phyloP scores from a whole-genome alignment of 64 coral and sea anemone genomes.

The Montipora sp. region DNA sequence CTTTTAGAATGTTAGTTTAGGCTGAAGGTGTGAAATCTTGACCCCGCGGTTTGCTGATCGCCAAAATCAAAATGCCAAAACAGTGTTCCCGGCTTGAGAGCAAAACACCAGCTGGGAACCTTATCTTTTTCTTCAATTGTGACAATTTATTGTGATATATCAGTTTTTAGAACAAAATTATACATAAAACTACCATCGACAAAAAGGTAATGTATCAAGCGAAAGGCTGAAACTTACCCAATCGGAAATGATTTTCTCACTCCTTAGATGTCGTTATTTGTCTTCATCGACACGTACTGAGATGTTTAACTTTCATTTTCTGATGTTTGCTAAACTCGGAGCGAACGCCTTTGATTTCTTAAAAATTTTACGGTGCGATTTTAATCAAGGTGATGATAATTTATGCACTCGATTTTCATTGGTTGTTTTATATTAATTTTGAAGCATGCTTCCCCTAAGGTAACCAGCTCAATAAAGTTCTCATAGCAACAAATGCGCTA shows the following conservation, averaged over 20 bases:
- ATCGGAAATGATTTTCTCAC: not conserved
- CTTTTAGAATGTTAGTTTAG: not conserved
- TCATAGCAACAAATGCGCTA: not conserved
- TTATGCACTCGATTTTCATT: not conserved
- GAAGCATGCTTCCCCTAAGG: not conserved
- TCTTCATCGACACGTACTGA: too few relatives aligned
- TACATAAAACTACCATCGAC: not conserved
- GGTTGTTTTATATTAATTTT: not conserved
- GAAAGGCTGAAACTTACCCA: too few relatives aligned
- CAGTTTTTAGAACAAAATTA: not conserved
- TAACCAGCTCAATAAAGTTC: conserved; percentile 13
- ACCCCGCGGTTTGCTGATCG: not conserved
- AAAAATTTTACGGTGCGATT: not conserved
- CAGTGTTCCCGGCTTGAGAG: not conserved
- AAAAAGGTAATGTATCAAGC: not conserved
- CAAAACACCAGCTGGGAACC: not conserved
- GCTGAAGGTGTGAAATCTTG: not conserved
- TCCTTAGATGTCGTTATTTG: not conserved
- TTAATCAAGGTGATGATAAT: not conserved
- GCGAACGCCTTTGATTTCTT: not conserved
- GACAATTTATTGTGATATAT: not conserved
- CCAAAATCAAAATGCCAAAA: not conserved
- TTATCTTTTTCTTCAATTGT: not conserved
- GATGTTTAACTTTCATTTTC: not conserved
- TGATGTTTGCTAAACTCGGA: not conserved